Evolutionary conservation across 2,113 vertebrate species (phyloP).

Genomic region (Syngnathoides biaculeatus): DNA sequence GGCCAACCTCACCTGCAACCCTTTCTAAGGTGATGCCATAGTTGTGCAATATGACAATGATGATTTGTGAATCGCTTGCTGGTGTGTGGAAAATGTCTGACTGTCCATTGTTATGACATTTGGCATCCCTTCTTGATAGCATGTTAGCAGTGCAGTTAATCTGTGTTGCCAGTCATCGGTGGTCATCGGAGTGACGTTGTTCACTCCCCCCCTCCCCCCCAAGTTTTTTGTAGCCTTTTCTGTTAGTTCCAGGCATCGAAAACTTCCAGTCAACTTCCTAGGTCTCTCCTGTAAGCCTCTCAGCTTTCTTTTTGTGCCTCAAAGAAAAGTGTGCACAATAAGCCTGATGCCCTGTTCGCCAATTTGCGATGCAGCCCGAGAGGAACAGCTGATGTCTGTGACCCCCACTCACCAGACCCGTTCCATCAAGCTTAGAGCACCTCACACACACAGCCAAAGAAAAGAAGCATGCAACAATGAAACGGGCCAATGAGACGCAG

Average conservation of each 20-base stretch:
- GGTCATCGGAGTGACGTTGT: neutral
- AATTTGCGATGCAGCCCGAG: conserved; percentile 33
- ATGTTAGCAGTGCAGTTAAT: neutral
- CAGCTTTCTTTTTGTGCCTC: conserved; percentile 8
- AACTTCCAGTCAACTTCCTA: conserved; percentile 17
- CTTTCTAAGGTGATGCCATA: conserved; percentile 54
- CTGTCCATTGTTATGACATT: neutral
- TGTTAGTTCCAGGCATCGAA: neutral
- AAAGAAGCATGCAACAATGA: conserved; percentile 33
- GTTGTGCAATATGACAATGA: conserved; percentile 53
- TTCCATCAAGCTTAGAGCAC: conserved; percentile 67
- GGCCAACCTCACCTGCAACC: conserved; percentile 40
- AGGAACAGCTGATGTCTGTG: conserved; percentile 63
- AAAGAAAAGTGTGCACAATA: conserved; percentile 24
- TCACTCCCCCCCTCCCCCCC: neutral
- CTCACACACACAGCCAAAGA: conserved; percentile 45
- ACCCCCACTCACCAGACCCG: conserved; percentile 37
- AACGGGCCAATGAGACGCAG: conserved; percentile 34
- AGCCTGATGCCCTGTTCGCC: conserved; percentile 14
- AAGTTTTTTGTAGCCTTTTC: neutral
- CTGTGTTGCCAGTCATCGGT: neutral
- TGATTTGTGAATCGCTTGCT: conserved; percentile 8
- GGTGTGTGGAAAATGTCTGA: neutral
- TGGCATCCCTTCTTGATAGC: neutral
- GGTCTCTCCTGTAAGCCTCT: conserved; percentile 4